These are phyloP conservation scores for Felis chaus DNA, from an alignment of 2,113 vertebrate genomes.

Conservation along the genomic window DNA sequence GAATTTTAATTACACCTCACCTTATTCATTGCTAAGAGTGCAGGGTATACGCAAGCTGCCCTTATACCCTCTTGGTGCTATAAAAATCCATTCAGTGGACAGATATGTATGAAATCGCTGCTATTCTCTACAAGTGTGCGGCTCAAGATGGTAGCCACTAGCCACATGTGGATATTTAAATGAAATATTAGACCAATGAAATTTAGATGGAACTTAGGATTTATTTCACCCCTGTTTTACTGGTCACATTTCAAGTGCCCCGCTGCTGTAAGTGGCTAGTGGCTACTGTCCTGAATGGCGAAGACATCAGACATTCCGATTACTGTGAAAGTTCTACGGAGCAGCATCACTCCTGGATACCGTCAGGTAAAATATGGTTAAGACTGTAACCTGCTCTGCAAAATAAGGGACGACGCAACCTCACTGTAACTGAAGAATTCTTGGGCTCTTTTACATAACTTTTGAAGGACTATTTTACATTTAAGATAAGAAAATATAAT, in stretches of 20 bases:
- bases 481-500: background rate
- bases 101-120: background rate
- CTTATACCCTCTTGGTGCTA: background rate
- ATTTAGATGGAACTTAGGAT: background rate
- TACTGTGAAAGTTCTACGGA: background rate
- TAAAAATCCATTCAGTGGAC: background rate
- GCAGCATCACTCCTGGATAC: background rate
- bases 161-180: background rate
- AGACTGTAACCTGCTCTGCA: background rate
- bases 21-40: background rate
- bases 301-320: background rate
- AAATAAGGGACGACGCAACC: background rate
- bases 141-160: background rate
- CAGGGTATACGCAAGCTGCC: background rate
- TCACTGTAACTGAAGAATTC: background rate
- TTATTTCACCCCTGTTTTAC: background rate
- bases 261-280: background rate
- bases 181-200: background rate
- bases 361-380: background rate
- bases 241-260: background rate
- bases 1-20: background rate
- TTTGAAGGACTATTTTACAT: background rate
- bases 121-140: background rate
- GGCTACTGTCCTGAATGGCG: background rate
- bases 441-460: background rate